Evolutionary conservation across 2,797 vertebrate genomes (phyloP).

Genomic region (Melanotaenia pygmaea): DNA sequence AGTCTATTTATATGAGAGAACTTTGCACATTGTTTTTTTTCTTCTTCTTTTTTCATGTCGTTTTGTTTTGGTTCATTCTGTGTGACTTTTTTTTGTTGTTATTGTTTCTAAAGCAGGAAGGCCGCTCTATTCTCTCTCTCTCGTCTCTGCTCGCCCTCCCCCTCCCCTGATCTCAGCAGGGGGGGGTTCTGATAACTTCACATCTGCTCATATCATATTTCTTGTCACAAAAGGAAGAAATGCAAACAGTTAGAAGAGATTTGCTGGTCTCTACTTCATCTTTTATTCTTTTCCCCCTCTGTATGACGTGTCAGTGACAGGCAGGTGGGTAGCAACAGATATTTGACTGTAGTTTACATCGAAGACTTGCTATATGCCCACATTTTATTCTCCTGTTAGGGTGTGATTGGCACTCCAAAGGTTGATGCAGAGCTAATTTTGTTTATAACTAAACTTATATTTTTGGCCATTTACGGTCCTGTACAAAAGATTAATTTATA

Average conservation of each 20-base stretch:
- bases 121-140: constrained; percentile 33
- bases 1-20: constrained; percentile 84
- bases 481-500: background rate
- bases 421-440: constrained; percentile 8
- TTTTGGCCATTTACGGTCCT: background rate
- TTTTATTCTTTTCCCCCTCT: constrained; percentile 11
- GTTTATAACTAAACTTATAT: background rate
- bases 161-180: constrained; percentile 26
- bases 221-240: constrained; percentile 18
- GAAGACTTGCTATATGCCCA: background rate
- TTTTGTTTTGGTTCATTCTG: constrained; percentile 67
- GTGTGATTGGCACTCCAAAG: background rate
- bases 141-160: constrained; percentile 8
- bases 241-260: background rate
- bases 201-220: constrained; percentile 53
- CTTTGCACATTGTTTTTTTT: constrained; percentile 83
- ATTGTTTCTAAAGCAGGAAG: constrained; percentile 68
- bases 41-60: constrained; percentile 14
- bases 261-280: constrained; percentile 1
- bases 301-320: background rate
- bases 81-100: constrained; percentile 59
- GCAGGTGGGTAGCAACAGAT: background rate
- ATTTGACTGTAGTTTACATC: constrained; percentile 7
- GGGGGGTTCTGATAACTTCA: constrained; percentile 39
- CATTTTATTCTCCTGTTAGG: constrained; percentile 1